Evolutionary conservation across 2,113 vertebrate genomes (phyloP).

Genomic region (Acrocephalus arundinaceus): DNA sequence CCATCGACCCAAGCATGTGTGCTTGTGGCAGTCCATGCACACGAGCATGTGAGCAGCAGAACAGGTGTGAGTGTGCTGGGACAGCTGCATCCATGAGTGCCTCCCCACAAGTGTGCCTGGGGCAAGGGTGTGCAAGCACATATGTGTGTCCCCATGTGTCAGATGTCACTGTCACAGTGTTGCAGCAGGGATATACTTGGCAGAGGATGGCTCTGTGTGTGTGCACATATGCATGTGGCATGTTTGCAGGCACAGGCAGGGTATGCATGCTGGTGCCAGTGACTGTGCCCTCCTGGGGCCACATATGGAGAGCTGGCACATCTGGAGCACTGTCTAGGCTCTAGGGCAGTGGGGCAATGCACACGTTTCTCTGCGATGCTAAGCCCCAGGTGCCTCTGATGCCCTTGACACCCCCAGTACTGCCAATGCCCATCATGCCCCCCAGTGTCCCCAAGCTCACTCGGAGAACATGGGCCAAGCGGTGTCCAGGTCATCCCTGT

Average conservation of each 20-base stretch:
- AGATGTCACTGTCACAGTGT: not conserved
- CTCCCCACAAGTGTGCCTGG: fast-evolving
- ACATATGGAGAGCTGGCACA: not conserved
- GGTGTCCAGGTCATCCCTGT: constrained; percentile 65
- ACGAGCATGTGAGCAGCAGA: fast-evolving
- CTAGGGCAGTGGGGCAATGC: no score
- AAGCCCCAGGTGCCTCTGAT: not conserved
- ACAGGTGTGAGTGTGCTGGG: not conserved
- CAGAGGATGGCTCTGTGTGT: not conserved
- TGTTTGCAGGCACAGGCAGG: not conserved
- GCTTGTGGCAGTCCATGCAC: not conserved
- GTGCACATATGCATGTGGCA: not conserved
- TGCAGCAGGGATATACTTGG: not conserved
- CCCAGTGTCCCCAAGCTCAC: not conserved
- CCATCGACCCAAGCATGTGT: no score
- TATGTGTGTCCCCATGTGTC: fast-evolving
- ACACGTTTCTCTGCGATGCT: not conserved
- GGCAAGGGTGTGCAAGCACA: not conserved
- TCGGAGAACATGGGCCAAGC: constrained; percentile 73
- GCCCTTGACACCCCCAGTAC: not conserved
- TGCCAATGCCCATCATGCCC: not conserved
- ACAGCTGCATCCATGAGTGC: fast-evolving
- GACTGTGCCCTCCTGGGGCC: not conserved
- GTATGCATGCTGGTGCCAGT: not conserved
- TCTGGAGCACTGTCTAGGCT: not conserved